Evolutionary conservation across 2,888 invertebrate species (phyloP).

Genomic region (Suillia variegata): DNA sequence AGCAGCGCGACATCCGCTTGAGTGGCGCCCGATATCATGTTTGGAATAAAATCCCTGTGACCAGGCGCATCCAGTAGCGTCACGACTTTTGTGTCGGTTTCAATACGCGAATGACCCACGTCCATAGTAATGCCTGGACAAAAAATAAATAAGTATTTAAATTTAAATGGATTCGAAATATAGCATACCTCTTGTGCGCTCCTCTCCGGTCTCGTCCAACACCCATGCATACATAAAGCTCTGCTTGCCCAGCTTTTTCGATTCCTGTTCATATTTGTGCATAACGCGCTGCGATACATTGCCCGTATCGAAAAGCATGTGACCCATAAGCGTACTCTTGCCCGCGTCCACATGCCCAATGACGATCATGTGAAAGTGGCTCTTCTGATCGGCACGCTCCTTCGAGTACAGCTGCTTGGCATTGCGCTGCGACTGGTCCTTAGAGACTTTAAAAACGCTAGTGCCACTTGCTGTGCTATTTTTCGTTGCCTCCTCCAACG

Average conservation of each 20-base stretch:
- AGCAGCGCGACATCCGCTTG: conserved; percentile 97
- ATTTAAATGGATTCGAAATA: not conserved
- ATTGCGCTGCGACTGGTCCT: conserved; percentile 62
- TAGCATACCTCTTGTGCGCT: conserved; percentile 75
- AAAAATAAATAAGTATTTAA: not conserved
- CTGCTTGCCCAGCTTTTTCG: conserved; percentile 95
- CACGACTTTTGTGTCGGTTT: conserved; percentile 77
- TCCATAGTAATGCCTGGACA: conserved; percentile 91
- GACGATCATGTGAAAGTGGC: conserved; percentile 88
- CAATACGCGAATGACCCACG: conserved; percentile 90
- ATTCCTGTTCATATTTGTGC: conserved; percentile 98
- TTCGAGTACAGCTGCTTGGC: conserved; percentile 68
- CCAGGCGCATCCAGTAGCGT: conserved; percentile 96
- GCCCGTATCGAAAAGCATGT: conserved; percentile 84
- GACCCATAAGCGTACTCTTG: conserved; percentile 80
- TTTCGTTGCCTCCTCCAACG: conserved; percentile 38
- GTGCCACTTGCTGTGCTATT: conserved; percentile 25
- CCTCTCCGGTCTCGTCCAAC: conserved; percentile 97
- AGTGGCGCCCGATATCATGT: conserved; percentile 98
- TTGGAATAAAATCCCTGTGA: conserved; percentile 98
- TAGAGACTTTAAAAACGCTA: conserved; percentile 48
- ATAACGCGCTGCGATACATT: conserved; percentile 85
- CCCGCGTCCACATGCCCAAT: conserved; percentile 87
- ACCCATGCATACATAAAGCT: conserved; percentile 99
- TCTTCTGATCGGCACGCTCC: conserved; percentile 81